phyloP scores from a whole-genome alignment of 2,113 vertebrate species.

The Xerus inauris region DNA sequence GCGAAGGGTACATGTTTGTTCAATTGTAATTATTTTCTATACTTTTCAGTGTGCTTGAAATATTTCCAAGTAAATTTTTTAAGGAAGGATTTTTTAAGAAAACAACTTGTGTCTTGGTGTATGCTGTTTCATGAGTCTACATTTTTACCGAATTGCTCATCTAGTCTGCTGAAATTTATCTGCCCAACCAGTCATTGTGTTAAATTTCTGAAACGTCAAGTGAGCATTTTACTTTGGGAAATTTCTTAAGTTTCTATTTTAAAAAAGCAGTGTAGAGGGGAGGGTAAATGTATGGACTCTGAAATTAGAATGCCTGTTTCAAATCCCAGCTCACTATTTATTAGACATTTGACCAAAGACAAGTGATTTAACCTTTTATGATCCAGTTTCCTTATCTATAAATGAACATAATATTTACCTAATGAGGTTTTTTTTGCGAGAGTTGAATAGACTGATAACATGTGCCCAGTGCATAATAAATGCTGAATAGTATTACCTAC shows the following conservation, averaged over 20 bases:
- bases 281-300: not conserved
- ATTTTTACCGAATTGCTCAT: constrained; percentile 25
- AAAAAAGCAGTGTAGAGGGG: not conserved
- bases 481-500: constrained; percentile 23
- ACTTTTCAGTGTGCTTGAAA: not conserved
- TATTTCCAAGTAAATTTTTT: constrained; percentile 45
- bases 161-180: not conserved
- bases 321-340: not conserved
- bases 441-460: not conserved
- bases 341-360: not conserved
- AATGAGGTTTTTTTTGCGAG: not conserved
- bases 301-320: not conserved
- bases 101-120: constrained; percentile 1
- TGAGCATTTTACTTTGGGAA: constrained; percentile 7
- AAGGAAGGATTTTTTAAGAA: constrained; percentile 30
- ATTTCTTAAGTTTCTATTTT: not conserved
- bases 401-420: not conserved
- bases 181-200: not conserved
- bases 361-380: constrained; percentile 15
- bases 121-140: not conserved
- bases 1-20: not conserved
- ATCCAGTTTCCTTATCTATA: constrained; percentile 26
- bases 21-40: constrained; percentile 12
- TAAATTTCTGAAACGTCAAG: constrained; percentile 26
- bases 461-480: not conserved